Evolutionary conservation across 2,113 vertebrate species (phyloP).

Genomic region (Dasyurus viverrinus): DNA sequence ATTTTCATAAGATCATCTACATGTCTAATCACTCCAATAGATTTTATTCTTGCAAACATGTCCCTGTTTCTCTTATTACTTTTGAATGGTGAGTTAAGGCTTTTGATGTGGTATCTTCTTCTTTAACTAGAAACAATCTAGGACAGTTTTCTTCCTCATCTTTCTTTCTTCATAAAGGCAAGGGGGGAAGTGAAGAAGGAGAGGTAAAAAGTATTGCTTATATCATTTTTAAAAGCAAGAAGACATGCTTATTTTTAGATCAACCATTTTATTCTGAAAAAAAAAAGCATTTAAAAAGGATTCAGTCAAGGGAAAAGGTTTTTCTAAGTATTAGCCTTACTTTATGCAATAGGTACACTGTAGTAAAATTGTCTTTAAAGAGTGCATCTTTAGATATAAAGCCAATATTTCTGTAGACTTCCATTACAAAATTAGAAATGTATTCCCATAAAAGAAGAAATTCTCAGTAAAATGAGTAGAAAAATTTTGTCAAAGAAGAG

Average conservation of each 20-base stretch:
- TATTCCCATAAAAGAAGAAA: not conserved
- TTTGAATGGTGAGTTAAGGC: constrained; percentile 23
- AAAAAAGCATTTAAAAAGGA: not conserved
- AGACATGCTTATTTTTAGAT: constrained; percentile 11
- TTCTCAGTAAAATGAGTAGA: not conserved
- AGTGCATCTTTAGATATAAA: not conserved
- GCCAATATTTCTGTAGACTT: constrained; percentile 11
- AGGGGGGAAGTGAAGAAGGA: not conserved
- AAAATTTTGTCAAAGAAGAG: not conserved
- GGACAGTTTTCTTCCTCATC: not conserved
- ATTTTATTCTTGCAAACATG: not conserved
- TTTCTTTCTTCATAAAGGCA: constrained; percentile 36
- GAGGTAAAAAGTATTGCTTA: not conserved
- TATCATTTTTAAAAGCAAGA: constrained; percentile 17
- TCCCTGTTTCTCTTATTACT: not conserved
- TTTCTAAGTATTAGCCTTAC: not conserved
- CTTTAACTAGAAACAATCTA: constrained; percentile 24
- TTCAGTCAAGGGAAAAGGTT: not conserved
- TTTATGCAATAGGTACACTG: not conserved
- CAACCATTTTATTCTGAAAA: constrained; percentile 33
- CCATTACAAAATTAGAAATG: constrained; percentile 6
- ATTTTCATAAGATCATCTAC: not conserved
- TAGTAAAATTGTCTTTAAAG: constrained; percentile 20
- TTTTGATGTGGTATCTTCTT: constrained; percentile 12
- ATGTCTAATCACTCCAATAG: not conserved